These are phyloP conservation scores for Aphelenchoides besseyi DNA, from an alignment of 1,140 invertebrate species.

Conservation along the genomic window DNA sequence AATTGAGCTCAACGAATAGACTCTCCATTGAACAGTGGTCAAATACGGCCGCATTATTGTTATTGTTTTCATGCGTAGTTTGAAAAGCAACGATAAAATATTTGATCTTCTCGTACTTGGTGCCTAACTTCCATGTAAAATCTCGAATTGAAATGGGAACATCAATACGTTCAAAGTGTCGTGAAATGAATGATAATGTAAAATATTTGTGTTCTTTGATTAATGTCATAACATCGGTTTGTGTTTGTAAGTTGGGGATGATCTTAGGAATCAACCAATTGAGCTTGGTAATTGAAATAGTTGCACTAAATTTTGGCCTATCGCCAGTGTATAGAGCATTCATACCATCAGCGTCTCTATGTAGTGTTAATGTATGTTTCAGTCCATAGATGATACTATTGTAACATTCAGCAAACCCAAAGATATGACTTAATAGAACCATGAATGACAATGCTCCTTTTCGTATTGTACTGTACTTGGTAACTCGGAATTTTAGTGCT, in stretches of 20 bases:
- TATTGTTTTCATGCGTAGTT: slow-evolving; percentile 35
- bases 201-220: slow-evolving; percentile 32
- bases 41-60: slow-evolving; percentile 36
- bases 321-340: slow-evolving; percentile 28
- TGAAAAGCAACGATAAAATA: slow-evolving; percentile 42
- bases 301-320: slow-evolving; percentile 28
- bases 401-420: slow-evolving; percentile 43
- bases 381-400: slow-evolving; percentile 37
- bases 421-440: slow-evolving; percentile 39
- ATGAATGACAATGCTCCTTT: slow-evolving; percentile 29
- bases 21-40: slow-evolving; percentile 40
- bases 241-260: slow-evolving; percentile 33
- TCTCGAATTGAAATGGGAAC: slow-evolving; percentile 29
- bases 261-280: slow-evolving; percentile 42
- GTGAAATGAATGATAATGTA: slow-evolving; percentile 40
- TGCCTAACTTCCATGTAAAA: slow-evolving; percentile 44
- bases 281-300: slow-evolving; percentile 34
- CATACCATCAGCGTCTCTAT: slow-evolving; percentile 31
- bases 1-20: slow-evolving; percentile 38
- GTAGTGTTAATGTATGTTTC: slow-evolving; percentile 33
- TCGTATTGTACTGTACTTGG: slow-evolving; percentile 38
- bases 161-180: slow-evolving; percentile 42
- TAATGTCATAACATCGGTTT: slow-evolving; percentile 38
- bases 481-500: slow-evolving; percentile 27
- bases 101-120: slow-evolving; percentile 45